Base-by-base conservation (phyloP, 2,888 invertebrate species). In the Alcis repandata region DNA sequence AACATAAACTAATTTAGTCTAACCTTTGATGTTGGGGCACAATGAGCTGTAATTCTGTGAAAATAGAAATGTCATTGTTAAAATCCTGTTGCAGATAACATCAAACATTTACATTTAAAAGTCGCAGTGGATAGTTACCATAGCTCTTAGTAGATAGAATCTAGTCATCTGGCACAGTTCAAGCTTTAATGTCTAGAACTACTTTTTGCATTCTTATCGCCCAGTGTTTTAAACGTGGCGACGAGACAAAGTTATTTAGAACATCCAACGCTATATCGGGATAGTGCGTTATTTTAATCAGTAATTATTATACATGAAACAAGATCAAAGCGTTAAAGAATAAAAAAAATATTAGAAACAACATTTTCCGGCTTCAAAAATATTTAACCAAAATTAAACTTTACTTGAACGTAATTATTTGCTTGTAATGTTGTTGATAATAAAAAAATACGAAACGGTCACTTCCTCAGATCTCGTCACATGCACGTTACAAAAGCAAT, bases 161-260 rank as follows among this genome's bases (percentile, higher is more conserved):
- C 54, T 36, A 49, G 40, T 63, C 45, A 54, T 59, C 46, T 56
- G 43, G 64, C 58, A 49, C 71, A 56, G 60, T 49, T 53, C 22
- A 63, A 22, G 43, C 20, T 10, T 27, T 52, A 51, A 40, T 20
- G 54, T 60, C 56, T 45, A 40, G 60, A 45, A 15, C 19, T 57
- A 56, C 63, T 64, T 67, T 65, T 73, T 73, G 63, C 68, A 71
- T 73, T 62, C 59, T 57, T 51, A 36, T 38, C 17, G 17, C 17
- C 40, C 53, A 65, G 63, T 66, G 71, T 65, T 36, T 59, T 40
- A 49, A 48, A 15, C 49, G 33, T 17, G 36, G 56, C 38, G 51
- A 36, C 45, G 51, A 63, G 49, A 58, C 56, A 15, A 58, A 46
- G 67, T 53, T 69, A 69, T 69, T 69, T 51, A 56, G 61, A 65